phyloP scores from a whole-genome alignment of 2,113 vertebrate species.

The Leptobrachium ailaonicum region DNA sequence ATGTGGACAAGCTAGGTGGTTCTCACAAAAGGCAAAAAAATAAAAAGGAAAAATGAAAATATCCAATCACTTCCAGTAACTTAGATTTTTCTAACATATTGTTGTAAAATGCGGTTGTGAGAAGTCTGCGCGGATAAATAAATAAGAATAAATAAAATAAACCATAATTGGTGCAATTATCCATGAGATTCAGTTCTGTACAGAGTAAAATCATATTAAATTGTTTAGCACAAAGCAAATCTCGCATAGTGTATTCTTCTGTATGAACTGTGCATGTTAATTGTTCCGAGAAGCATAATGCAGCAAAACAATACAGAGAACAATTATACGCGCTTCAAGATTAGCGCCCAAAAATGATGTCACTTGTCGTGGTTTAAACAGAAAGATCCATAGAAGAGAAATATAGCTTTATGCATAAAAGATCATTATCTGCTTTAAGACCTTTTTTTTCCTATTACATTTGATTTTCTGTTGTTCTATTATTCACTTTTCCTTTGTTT shows the following conservation, averaged over 20 bases:
- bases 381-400: slow-evolving; percentile 4
- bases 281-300: slow-evolving; percentile 2
- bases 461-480: slow-evolving; percentile 32
- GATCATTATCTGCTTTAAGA: slow-evolving; percentile 35
- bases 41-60: too few species aligned
- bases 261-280: slow-evolving; percentile 31
- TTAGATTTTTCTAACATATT: neutral
- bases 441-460: slow-evolving; percentile 20
- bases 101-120: neutral
- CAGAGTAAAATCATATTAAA: slow-evolving; percentile 43
- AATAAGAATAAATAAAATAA: slow-evolving; percentile 4
- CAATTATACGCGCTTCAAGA: neutral
- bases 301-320: slow-evolving; percentile 4
- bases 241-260: neutral
- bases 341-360: neutral
- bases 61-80: too few species aligned
- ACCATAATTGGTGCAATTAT: slow-evolving; percentile 33
- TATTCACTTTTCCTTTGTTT: slow-evolving; percentile 26
- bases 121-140: neutral
- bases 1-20: too few species aligned
- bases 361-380: neutral
- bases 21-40: too few species aligned
- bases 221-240: slow-evolving; percentile 29
- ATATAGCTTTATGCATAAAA: slow-evolving; percentile 19
- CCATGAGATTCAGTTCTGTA: neutral